These are phyloP conservation scores for Oligia latruncula DNA, from an alignment of 2,888 invertebrate genomes.

Conservation along the genomic window DNA sequence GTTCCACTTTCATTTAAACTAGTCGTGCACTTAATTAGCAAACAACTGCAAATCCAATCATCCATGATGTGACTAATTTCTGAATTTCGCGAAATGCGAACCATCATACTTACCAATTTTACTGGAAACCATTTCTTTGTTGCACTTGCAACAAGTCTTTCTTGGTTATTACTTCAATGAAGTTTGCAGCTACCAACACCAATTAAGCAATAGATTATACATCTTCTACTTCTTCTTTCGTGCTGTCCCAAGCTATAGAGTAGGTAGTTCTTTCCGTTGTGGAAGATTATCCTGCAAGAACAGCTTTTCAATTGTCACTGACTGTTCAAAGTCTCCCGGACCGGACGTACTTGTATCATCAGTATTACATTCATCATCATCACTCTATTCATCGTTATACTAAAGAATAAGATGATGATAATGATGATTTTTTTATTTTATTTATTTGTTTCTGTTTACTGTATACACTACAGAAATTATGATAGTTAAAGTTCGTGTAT, in stretches of 20 bases:
- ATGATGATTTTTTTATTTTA: not conserved
- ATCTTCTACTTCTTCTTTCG: not conserved
- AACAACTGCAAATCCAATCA: slow-evolving; percentile 44
- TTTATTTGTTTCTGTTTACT: not conserved
- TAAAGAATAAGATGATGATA: not conserved
- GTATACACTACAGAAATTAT: not conserved
- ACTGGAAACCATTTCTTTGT: slow-evolving; percentile 19
- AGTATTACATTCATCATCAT: not conserved
- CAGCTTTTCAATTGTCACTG: not conserved
- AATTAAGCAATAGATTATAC: no score
- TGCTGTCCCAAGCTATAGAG: no score
- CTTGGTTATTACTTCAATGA: not conserved
- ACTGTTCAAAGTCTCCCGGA: not conserved
- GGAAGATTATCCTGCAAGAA: not conserved
- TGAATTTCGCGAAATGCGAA: slow-evolving; percentile 35
- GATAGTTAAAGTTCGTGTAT: not conserved
- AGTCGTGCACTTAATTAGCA: slow-evolving; percentile 52
- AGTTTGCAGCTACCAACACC: not conserved
- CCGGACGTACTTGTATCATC: not conserved
- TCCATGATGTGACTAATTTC: slow-evolving; percentile 51
- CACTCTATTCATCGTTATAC: not conserved
- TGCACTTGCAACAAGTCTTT: slow-evolving; percentile 8
- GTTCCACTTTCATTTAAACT: slow-evolving; percentile 49
- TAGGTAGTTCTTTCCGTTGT: not conserved
- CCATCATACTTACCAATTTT: not conserved